These are phyloP conservation scores for Brevimyrus niger DNA, from an alignment of 2,113 vertebrate genomes.

Conservation along the genomic window DNA sequence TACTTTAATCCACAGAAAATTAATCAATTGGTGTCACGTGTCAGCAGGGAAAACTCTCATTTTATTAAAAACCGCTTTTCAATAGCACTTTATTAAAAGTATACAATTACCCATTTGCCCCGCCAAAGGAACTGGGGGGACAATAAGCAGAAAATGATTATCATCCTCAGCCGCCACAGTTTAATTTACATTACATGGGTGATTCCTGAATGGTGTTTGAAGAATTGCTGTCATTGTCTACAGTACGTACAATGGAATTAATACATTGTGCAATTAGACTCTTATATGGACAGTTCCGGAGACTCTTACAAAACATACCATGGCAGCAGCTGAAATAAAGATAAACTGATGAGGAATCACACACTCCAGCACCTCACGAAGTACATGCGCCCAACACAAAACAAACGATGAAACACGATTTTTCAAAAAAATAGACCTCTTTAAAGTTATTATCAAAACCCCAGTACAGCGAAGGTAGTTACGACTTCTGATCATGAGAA, in stretches of 20 bases:
- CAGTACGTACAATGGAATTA: neutral
- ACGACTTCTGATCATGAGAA: neutral
- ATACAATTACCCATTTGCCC: neutral
- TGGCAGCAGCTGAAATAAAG: neutral
- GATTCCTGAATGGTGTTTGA: neutral
- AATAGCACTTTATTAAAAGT: neutral
- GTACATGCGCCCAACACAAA: neutral
- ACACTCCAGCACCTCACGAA: neutral
- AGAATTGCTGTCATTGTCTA: neutral
- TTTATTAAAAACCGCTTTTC: neutral
- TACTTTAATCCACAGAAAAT: neutral
- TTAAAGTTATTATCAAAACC: neutral
- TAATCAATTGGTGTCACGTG: neutral
- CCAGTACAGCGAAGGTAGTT: neutral
- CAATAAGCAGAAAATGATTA: neutral
- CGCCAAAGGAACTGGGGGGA: neutral
- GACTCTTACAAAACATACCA: neutral
- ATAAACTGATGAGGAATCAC: neutral
- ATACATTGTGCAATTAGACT: neutral
- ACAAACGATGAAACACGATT: neutral
- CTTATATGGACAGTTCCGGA: neutral
- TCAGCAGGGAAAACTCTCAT: neutral
- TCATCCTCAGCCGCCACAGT: neutral
- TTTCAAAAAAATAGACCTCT: neutral
- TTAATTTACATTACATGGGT: neutral